These are phyloP conservation scores for Netelia inedita DNA, from an alignment of 2,888 invertebrate species.

Conservation along the genomic window DNA sequence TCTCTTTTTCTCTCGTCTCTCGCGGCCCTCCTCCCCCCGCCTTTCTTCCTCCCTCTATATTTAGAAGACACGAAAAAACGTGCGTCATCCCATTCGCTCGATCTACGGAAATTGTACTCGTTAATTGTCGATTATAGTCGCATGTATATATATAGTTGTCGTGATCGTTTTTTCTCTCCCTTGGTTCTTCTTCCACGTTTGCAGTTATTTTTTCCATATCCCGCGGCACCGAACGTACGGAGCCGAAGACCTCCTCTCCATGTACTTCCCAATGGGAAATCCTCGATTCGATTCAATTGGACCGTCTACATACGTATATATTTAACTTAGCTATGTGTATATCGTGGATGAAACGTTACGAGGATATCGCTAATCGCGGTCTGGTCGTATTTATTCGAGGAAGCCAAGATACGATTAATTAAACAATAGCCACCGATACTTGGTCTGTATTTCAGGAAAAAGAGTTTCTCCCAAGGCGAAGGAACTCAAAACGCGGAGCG, in stretches of 20 bases:
- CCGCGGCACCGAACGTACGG: constrained; percentile 6
- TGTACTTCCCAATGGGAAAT: neutral
- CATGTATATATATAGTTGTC: constrained; percentile 13
- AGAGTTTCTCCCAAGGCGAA: constrained; percentile 43
- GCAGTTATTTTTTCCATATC: constrained; percentile 30
- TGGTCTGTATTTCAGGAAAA: constrained; percentile 51
- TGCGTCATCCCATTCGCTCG: constrained; percentile 66
- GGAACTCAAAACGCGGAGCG: constrained; percentile 65
- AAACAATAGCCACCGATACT: neutral
- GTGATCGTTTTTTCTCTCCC: constrained; percentile 16
- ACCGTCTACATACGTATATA: too few relatives aligned
- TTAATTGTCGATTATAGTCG: constrained; percentile 60
- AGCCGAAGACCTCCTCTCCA: constrained; percentile 1
- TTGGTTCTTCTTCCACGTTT: constrained; percentile 12
- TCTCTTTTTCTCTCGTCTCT: constrained; percentile 5
- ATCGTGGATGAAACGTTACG: too few relatives aligned
- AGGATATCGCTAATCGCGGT: too few relatives aligned
- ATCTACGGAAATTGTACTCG: constrained; percentile 68
- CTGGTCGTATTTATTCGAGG: neutral
- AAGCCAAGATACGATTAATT: neutral
- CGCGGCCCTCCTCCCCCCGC: constrained; percentile 5
- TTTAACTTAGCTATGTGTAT: too few relatives aligned
- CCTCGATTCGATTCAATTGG: neutral
- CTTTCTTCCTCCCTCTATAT: constrained; percentile 46
- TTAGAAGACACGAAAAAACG: constrained; percentile 61